Evolutionary conservation across 1,140 invertebrate genomes (phyloP), one percentile per base, ranked within the genome.

Genomic region (Aethina tumida): DNA sequence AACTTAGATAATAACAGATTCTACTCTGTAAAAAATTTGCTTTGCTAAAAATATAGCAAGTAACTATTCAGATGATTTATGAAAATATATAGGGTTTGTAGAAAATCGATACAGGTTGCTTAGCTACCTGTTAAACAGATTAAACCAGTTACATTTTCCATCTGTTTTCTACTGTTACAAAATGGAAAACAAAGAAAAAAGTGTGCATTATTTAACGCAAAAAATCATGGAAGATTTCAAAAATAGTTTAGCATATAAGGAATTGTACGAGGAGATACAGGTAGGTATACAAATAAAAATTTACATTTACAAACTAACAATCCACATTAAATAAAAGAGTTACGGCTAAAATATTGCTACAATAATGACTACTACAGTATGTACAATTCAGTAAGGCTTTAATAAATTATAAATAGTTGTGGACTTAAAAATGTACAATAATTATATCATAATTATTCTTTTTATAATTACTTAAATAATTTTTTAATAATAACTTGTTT

Each of bases 181-280:
- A n/a, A n/a, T n/a, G n/a, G n/a, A n/a, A n/a, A n/a, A n/a, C n/a
- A 70, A 70, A 52, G 68, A 73, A 24, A 60, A 59, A 26, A 67
- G 70, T 40, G 66, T 79, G 24, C 70, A 77, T 49, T 67, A 75
- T 42, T 71, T 71, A 16, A 74, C 76, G 5, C 56, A 72, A 35
- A 78, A 74, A 53, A 66, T 81, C 15, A 70, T 74, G 2, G 58
- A 69, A 7, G 74, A 78, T 43, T 66, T 81, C 12, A 70, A 75
- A 52, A 65, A 64, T 27, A 72, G 74, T 56, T 64, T 69, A n/a
- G 69, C 74, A 38, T 81, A 80, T 41, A 71, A 71, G 41, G 64
- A 59, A 45, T 66, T 81, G 22, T 79, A 73, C 36, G 69, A 67
- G 47, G 71, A 79, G 44, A 63, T 81, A 41, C 74, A 78, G 64